A percentile compares a stretch with the other conserved stretches of the same genome.
These are phyloP conservation scores for Rhinolophus sinicus DNA, from an alignment of 2,113 vertebrate genomes.

Conservation along the genomic window DNA sequence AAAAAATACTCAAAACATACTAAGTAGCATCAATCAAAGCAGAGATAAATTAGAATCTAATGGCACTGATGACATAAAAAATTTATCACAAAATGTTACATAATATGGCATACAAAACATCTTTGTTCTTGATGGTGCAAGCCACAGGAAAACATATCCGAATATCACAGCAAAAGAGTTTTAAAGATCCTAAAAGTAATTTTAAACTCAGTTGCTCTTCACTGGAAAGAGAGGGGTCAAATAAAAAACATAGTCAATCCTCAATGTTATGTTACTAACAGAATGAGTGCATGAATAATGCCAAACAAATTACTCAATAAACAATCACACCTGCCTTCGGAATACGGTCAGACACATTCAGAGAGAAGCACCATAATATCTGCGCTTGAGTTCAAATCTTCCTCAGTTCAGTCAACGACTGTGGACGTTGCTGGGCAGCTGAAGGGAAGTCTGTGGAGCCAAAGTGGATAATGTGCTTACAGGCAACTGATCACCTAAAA, in stretches of 20 bases:
- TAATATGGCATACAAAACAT: too few relatives aligned
- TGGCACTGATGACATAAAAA: too few relatives aligned
- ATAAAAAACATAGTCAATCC: neutral
- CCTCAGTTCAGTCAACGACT: neutral
- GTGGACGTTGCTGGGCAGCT: neutral
- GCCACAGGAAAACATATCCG: too few relatives aligned
- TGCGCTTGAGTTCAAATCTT: neutral
- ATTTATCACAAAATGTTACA: too few relatives aligned
- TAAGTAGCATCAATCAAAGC: too few relatives aligned
- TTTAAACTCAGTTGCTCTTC: neutral
- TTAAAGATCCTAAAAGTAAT: neutral
- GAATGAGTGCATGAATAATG: neutral
- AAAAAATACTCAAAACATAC: too few relatives aligned
- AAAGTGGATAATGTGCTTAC: neutral
- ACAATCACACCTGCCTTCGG: neutral
- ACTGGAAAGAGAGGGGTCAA: neutral
- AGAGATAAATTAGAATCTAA: too few relatives aligned
- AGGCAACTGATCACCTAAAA: neutral
- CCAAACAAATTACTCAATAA: slow-evolving; percentile 9
- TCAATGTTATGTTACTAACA: slow-evolving; percentile 14
- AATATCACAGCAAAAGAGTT: too few relatives aligned
- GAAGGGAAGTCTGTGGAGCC: slow-evolving; percentile 10
- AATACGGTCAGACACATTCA: neutral
- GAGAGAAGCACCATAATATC: neutral
- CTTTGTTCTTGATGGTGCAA: too few relatives aligned